A percentile compares a stretch with the other conserved stretches of the same genome.
Evolutionary conservation across 2,113 vertebrate species (phyloP).

Genomic region (Tachysurus vachellii): DNA sequence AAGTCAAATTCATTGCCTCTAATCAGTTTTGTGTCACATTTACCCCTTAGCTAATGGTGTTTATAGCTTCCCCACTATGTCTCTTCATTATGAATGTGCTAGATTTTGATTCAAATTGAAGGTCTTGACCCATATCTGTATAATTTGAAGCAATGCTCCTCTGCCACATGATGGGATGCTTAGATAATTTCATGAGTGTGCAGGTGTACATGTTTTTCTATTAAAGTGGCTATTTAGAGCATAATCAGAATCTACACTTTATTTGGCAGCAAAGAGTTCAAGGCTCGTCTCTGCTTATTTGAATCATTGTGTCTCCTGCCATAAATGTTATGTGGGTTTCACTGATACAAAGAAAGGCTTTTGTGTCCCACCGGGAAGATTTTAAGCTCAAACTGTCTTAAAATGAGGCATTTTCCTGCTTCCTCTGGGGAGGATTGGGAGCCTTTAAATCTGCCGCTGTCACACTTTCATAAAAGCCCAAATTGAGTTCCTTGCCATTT

Average conservation of each 20-base stretch:
- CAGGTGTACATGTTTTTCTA: neutral
- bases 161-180: neutral
- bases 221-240: neutral
- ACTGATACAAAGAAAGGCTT: constrained; percentile 43
- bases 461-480: constrained; percentile 51
- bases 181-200: neutral
- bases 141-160: neutral
- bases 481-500: constrained; percentile 53
- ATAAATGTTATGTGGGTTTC: constrained; percentile 27
- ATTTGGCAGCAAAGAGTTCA: constrained; percentile 19
- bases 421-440: constrained; percentile 37
- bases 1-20: neutral
- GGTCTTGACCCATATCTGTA: neutral
- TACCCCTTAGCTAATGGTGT: neutral
- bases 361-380: constrained; percentile 43
- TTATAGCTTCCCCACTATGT: neutral
- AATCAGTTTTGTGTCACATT: neutral
- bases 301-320: constrained; percentile 25
- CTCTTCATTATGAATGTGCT: neutral
- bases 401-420: constrained; percentile 39
- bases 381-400: constrained; percentile 38
- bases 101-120: neutral
- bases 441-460: constrained; percentile 48
- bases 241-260: neutral
- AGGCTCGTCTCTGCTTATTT: constrained; percentile 1